Base-by-base conservation (phyloP, 2,113 vertebrate genomes). In the Calonectris borealis region DNA sequence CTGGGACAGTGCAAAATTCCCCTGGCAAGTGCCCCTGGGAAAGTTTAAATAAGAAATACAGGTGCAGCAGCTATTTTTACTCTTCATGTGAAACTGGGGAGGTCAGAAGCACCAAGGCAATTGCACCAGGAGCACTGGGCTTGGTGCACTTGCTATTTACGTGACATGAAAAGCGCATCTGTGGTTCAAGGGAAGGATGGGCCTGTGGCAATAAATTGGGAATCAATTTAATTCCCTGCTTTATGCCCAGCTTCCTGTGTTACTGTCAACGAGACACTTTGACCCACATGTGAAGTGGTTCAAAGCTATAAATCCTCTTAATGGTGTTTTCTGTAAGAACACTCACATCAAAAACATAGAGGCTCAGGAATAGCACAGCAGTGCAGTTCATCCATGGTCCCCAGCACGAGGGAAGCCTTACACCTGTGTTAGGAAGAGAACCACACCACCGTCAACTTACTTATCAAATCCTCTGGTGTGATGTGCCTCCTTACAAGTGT, bases 131-230 rank as follows among this genome's bases (percentile, higher is more conserved):
- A 89, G 72, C 36, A 16, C 21, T 12, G 44, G n/a, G 38, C 52
- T 88, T 20, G 66, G n/a, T 10, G 55, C 36, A 31, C 25, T 61
- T 18, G 19, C 16, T 46, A 17, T 46, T 52, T 6, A 26, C 0
- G 0, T 20, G 60, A 42, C n/a, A 9, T 2, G 22, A 72, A 26
- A 78, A 66, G 27, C 1, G 0, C 51, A 32, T 11, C 29, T 31
- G 55, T 6, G 36, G 32, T 34, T 72, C 46, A 38, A 0, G 1
- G 57, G 64, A 87, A 90, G 51, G 52, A 85, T 6, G 16, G 24
- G 24, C 27, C 48, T 44, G 7, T 7, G 51, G n/a, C 65, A 92
- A 1, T 36, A 84, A 82, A 34, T 19, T 72, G 66, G n/a, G 66
- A 83, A 85, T 20, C 20, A 15, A n/a, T 86, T 77, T 66, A 51